A percentile compares a stretch with the other conserved stretches of the same genome.
These are phyloP conservation scores for Trichonephila clavipes DNA, from an alignment of 1,140 invertebrate genomes.

Conservation along the genomic window DNA sequence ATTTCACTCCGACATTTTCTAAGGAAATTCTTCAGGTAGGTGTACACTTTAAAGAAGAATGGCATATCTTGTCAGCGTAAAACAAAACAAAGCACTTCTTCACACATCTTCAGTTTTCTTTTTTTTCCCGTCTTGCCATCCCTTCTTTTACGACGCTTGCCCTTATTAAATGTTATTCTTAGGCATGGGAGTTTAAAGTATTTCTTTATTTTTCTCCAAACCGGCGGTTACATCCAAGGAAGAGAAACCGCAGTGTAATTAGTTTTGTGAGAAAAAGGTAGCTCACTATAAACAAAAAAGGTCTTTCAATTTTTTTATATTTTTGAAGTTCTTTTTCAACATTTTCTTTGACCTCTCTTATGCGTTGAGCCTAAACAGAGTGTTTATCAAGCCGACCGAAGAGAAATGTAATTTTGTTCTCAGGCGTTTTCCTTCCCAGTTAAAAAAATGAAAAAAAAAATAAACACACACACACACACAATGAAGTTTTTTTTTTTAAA, in stretches of 20 bases:
- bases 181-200: conserved; percentile 53
- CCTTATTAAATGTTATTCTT: conserved; percentile 63
- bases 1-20: not conserved
- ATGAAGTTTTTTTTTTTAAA: not conserved
- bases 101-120: not conserved
- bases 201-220: conserved; percentile 32
- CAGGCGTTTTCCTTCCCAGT: not conserved
- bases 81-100: conserved; percentile 21
- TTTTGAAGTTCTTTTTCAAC: not conserved
- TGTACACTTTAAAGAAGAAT: not conserved
- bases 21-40: not conserved
- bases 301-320: not conserved
- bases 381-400: conserved; percentile 54
- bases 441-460: not conserved
- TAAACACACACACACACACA: not conserved
- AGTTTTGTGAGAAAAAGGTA: conserved; percentile 50
- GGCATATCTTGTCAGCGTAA: conserved; percentile 11
- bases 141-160: not conserved
- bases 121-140: not conserved
- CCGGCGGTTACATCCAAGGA: not conserved
- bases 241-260: conserved; percentile 63
- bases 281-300: conserved; percentile 30
- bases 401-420: conserved; percentile 58
- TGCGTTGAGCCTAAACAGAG: conserved; percentile 13
- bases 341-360: conserved; percentile 63